phyloP scores from a whole-genome alignment of 2,113 vertebrate species.

The Gallinago media region DNA sequence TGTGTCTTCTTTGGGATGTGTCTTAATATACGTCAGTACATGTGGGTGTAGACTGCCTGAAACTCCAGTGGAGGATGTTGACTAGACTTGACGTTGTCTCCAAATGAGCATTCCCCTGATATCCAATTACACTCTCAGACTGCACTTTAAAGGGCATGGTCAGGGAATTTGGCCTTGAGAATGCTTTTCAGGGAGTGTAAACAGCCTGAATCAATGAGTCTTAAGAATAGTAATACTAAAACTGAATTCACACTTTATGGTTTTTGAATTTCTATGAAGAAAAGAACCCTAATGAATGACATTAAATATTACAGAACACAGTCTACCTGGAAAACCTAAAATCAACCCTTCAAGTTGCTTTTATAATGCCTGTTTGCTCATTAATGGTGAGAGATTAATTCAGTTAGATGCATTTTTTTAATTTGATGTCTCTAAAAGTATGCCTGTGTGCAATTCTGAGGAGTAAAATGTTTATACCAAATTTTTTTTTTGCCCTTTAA shows the following conservation, averaged over 20 bases:
- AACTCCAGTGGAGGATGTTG: neutral
- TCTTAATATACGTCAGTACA: neutral
- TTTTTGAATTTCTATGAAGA: neutral
- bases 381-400: neutral
- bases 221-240: neutral
- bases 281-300: neutral
- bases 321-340: neutral
- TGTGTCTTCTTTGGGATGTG: neutral
- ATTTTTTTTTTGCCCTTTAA: neutral
- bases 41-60: neutral
- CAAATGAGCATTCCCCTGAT: neutral
- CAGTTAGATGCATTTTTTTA: neutral
- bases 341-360: neutral
- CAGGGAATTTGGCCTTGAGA: neutral
- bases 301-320: neutral
- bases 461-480: neutral
- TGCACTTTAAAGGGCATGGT: neutral
- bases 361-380: neutral
- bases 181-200: neutral
- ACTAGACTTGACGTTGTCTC: neutral
- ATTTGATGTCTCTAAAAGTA: neutral
- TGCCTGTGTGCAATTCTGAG: fast-evolving
- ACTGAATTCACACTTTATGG: neutral
- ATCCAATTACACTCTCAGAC: neutral
- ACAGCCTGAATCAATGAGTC: neutral